Base-by-base conservation (phyloP, 2,797 vertebrate species). In the Fistularia tabacaria region DNA sequence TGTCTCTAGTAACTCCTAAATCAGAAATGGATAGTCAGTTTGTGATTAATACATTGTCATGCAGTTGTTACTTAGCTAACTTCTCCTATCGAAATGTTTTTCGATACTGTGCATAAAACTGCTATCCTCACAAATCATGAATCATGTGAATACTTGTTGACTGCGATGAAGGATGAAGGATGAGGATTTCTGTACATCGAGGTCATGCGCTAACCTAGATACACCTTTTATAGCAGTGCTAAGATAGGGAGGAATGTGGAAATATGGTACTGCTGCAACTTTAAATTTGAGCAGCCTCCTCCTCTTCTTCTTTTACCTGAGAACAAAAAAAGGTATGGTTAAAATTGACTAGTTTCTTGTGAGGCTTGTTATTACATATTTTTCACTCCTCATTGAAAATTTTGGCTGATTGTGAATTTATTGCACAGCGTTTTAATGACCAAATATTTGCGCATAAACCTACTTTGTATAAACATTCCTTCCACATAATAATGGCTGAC, bases 221-320 rank as follows among this genome's bases (percentile, higher is more conserved):
- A 45, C 36, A 68, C 3, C 10, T 62, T 64, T 57, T 57, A 57
- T 59, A 66, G 52, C 45, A 49, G 12, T 49, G 39, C 38, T 1
- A 14, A 14, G 11, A 39, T 12, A 59, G 39, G n/a, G 53, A 59
- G 63, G 60, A 80, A 81, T 85, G 76, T 69, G 58, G 14, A 58
- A 13, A 51, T 38, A 13, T 46, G 8, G 39, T 67, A 14, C 52
- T 10, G 42, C 52, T 69, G 64, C 52, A 58, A 54, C 37, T 51
- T 10, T 54, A 88, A 43, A 65, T 72, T 59, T 82, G 66, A 67
- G 83, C 83, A 36, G 74, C 77, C 14, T 73, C 71, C 47, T 88
- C 80, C 6, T 86, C 87, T 0, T 89, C 86, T 0, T 91, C 91
- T 63, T 89, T 91, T 47, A 92, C 90, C 91, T 92, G 64, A 49